Evolutionary conservation across 92 coral and sea anemone species (phyloP).

Genomic region (Actinernus sp.): DNA sequence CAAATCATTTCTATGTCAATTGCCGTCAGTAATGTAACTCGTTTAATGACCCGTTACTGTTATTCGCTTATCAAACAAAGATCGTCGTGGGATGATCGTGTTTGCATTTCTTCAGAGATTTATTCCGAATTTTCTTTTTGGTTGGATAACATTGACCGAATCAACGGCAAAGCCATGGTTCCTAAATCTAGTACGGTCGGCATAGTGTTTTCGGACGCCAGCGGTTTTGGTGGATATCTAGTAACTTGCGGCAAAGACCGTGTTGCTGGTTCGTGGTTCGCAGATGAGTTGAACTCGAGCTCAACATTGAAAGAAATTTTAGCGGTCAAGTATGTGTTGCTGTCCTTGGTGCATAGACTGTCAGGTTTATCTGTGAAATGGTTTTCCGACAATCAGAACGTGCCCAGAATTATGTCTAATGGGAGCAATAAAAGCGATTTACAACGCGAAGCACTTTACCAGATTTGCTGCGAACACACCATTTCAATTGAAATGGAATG

Average conservation of each 20-base stretch:
- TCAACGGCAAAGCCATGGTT: constrained; percentile 4
- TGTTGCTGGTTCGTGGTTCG: constrained; percentile 36
- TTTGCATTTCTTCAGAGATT: constrained; percentile 24
- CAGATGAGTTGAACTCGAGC: constrained; percentile 39
- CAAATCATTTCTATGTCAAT: constrained; percentile 54
- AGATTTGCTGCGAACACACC: constrained; percentile 22
- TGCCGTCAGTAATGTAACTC: constrained; percentile 53
- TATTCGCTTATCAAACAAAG: constrained; percentile 39
- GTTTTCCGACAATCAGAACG: constrained; percentile 68
- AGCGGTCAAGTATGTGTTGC: constrained; percentile 61
- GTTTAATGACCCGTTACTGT: constrained; percentile 44
- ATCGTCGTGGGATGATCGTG: constrained; percentile 35
- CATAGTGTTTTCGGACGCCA: constrained; percentile 46
- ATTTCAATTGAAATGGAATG: constrained; percentile 59
- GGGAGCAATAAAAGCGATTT: constrained; percentile 26
- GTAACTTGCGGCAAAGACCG: constrained; percentile 17
- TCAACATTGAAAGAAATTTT: constrained; percentile 63
- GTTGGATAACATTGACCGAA: constrained; percentile 4
- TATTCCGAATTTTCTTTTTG: constrained; percentile 4
- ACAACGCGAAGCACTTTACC: constrained; percentile 33
- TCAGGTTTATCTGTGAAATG: constrained; percentile 62
- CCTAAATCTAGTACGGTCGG: constrained; percentile 27
- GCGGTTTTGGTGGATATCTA: constrained; percentile 43
- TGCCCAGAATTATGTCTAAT: constrained; percentile 30
- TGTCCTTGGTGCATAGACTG: constrained; percentile 41